Base-by-base conservation (phyloP, 2,888 invertebrate species). In the Ceriagrion tenellum region DNA sequence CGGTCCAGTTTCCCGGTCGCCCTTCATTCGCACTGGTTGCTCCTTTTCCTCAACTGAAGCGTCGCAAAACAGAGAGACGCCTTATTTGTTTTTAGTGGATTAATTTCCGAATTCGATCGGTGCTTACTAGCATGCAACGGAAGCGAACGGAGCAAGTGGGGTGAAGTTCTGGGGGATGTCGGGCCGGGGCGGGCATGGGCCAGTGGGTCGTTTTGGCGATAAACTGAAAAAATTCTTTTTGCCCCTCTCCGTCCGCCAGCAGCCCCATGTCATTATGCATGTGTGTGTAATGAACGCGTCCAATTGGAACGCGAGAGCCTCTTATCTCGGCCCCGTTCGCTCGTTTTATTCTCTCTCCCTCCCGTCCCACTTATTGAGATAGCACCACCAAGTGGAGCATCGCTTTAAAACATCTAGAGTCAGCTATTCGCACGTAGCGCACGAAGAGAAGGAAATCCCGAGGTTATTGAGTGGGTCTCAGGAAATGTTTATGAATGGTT, bases 331-430 rank as follows among this genome's bases (percentile, higher is more conserved):
- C 35, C 91, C 63, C 91, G 35, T 81, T 81, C 63, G n/a, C 63
- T 91, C 63, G 63, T 63, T 91, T 63, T 63, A 63, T 63, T 56
- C 59, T 40, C 91, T 91, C 59, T 56, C 59, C 40, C 91, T 91
- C 59, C 59, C 91, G 91, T 91, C 63, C 91, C 91, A 91, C 55
- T 91, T 91, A 63, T 63, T 59, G 91, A 91, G 59, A 91, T 91
- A 40, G 59, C 69, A 69, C 90, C 40, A 81, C 91, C 40, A 55
- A 69, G 63, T 59, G 91, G 91, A 91, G 59, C 59, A 56, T 91
- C 63, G 91, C 13, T 35, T 69, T 59, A 16, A 81, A 81, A 81
- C 81, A 81, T 81, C 81, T 81, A 30, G 13, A 81, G 81, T 35
- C 81, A 35, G 81, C 81, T 18, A 81, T 81, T 81, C 81, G 30